phyloP scores from a whole-genome alignment of 1,140 invertebrate genomes.

The Pantala flavescens region DNA sequence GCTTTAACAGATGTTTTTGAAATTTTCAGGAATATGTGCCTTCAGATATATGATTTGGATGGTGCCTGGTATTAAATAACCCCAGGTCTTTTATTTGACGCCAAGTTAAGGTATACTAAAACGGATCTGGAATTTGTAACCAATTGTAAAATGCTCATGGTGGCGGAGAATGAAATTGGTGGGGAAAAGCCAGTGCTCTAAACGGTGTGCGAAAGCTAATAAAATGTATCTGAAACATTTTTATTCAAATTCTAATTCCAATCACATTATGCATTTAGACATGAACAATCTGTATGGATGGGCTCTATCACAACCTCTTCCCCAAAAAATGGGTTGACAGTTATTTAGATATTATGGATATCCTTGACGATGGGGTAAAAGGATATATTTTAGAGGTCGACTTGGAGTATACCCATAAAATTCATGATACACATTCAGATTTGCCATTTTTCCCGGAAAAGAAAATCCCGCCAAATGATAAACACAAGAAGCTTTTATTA shows the following conservation, averaged over 20 bases:
- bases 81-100: constrained; percentile 28
- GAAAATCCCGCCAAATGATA: constrained; percentile 26
- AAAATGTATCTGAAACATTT: not conserved
- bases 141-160: constrained; percentile 23
- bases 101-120: constrained; percentile 24
- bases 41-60: constrained; percentile 24
- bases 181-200: not conserved
- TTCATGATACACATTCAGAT: constrained; percentile 42
- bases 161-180: constrained; percentile 13
- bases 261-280: constrained; percentile 27
- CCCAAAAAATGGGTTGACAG: constrained; percentile 20
- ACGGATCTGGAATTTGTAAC: constrained; percentile 23
- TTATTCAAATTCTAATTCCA: constrained; percentile 24
- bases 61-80: constrained; percentile 26
- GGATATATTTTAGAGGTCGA: constrained; percentile 43
- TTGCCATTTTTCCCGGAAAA: constrained; percentile 39
- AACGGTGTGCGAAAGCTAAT: not conserved
- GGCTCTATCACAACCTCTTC: no score
- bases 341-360: not conserved
- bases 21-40: not conserved
- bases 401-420: constrained; percentile 28
- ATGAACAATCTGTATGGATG: constrained; percentile 28
- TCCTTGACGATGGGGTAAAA: not conserved
- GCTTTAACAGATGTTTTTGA: constrained; percentile 1
- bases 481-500: constrained; percentile 25